phyloP scores from a whole-genome alignment of 2,113 vertebrate genomes.

The Anhinga rufa region DNA sequence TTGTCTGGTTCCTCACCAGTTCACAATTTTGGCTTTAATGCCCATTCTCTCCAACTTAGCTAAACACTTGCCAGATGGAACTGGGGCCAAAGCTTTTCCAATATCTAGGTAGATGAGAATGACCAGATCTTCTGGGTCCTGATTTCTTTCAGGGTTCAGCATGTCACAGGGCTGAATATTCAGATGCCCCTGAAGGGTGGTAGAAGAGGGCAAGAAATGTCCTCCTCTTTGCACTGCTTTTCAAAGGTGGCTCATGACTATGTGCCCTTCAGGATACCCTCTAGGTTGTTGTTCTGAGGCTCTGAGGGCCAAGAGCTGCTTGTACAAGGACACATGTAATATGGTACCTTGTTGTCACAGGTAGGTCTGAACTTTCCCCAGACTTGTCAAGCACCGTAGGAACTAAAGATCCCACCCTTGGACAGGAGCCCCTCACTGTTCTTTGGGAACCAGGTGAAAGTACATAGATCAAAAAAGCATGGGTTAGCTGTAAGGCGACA shows the following conservation, averaged over 20 bases:
- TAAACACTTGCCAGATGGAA: not conserved
- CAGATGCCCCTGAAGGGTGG: not conserved
- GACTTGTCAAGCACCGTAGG: not conserved
- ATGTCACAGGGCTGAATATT: not conserved
- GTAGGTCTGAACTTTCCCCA: not conserved
- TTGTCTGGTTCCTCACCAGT: not conserved
- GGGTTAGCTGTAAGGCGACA: not conserved
- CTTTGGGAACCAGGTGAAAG: not conserved
- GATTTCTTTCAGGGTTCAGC: not conserved
- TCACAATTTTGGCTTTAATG: not conserved
- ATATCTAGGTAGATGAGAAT: not conserved
- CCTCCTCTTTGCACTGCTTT: not conserved
- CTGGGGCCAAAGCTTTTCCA: not conserved
- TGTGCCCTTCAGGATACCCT: not conserved
- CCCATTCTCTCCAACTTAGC: not conserved
- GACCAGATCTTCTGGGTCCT: not conserved
- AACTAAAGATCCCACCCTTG: not conserved
- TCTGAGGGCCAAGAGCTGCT: not conserved
- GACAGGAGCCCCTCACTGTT: not conserved
- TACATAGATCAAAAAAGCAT: not conserved
- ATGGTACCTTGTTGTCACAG: not conserved
- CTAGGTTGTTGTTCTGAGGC: not conserved
- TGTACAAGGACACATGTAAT: not conserved
- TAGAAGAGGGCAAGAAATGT: not conserved
- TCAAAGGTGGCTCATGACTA: not conserved